phyloP scores from a whole-genome alignment of 2,797 vertebrate genomes.

The Acanthornis magna region DNA sequence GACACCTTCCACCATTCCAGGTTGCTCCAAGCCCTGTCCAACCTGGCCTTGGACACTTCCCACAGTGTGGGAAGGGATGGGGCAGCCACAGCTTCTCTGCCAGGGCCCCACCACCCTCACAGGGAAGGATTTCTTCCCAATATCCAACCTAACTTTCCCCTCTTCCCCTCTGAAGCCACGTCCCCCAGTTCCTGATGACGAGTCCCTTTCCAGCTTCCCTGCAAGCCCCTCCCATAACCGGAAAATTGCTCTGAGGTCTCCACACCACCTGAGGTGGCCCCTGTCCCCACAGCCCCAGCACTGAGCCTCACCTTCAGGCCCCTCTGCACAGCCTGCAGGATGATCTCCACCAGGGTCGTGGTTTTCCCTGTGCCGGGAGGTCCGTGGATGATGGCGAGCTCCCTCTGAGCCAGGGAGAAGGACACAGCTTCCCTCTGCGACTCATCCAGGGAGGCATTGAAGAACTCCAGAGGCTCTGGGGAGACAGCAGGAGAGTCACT shows the following conservation, averaged over 20 bases:
- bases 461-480: constrained; percentile 79
- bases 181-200: not conserved
- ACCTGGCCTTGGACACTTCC: not conserved
- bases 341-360: constrained; percentile 91
- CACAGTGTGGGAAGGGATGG: not conserved
- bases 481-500: not conserved
- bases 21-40: rapidly evolving
- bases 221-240: not conserved
- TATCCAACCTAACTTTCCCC: not conserved
- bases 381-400: constrained; percentile 92
- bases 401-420: constrained; percentile 89
- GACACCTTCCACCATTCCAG: not conserved
- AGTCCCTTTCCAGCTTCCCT: not conserved
- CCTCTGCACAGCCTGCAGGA: constrained; percentile 88
- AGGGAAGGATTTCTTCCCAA: not conserved
- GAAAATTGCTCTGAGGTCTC: not conserved
- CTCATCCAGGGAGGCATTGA: constrained; percentile 82
- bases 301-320: constrained; percentile 82
- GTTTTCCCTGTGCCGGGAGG: constrained; percentile 97
- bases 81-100: not conserved
- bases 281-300: not conserved
- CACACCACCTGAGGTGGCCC: not conserved
- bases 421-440: constrained; percentile 91
- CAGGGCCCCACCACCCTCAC: rapidly evolving
- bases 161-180: not conserved